Base-by-base conservation (phyloP, 2,797 vertebrate genomes). In the Bucorvus abyssinicus region DNA sequence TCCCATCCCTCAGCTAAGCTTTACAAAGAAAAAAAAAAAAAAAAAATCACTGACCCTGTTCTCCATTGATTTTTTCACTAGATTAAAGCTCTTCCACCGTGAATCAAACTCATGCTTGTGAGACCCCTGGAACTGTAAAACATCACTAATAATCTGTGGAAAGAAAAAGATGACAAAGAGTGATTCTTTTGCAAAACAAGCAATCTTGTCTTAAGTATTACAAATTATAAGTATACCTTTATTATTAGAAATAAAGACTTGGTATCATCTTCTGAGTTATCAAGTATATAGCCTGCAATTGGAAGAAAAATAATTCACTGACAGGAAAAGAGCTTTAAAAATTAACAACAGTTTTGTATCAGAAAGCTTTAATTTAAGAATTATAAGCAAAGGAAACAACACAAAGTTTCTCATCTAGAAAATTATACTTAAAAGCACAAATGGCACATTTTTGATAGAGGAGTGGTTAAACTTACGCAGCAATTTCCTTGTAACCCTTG, bases 11-110 rank as follows among this genome's bases (percentile, higher is more conserved):
- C 7, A 23, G 3, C 47, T 76, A 95, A 89, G 59, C 17, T 84
- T 91, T 64, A 90, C 36, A 94, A 61, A 92, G 13, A 11, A 30
- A 32, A 70, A 53, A 95, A 82, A 94, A 61, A 92, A 9, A 11
- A 30, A 32, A 70, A 53, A 95, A 82, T 70, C 85, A 98, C 98
- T 98, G 65, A 99, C 99, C 98, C 98, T 98, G 97, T 99, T 99
- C 97, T 99, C 99, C 99, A 99, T 99, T 24, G 99, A 99, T 96
- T 99, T 99, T 97, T 99, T 99, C 94, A 99, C 99, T 84, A 99
- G 97, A 91, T 98, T 99, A 98, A 99, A 99, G 97, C 99, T 99
- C 97, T 99, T 99, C 99, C 99, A 99, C 59, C 99, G 98, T 5
- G 99, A 99, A 95, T 99, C 99, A 97, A 99, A 99, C 97, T 99